Conservation (phyloP, 2,113 vertebrate species). For the Mus spicilegus region DNA sequence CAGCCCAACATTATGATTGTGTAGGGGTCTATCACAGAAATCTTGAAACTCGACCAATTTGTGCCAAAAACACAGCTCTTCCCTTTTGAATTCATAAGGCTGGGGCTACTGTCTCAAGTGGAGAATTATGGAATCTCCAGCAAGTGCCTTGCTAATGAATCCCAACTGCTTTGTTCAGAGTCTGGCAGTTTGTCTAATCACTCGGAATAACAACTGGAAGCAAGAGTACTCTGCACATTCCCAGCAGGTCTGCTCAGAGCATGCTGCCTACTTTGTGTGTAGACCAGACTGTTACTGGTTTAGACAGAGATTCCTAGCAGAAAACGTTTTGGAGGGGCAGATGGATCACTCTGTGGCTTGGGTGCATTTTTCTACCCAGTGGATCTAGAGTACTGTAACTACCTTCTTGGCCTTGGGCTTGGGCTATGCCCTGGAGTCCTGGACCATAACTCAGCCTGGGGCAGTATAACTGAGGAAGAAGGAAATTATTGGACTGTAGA, state of each 20-base stretch:
- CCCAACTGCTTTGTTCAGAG: slow-evolving; percentile 15
- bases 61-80: slow-evolving; percentile 82
- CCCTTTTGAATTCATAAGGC: slow-evolving; percentile 74
- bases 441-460: not conserved
- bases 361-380: slow-evolving; percentile 23
- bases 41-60: slow-evolving; percentile 82
- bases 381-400: not conserved
- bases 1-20: slow-evolving; percentile 72
- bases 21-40: slow-evolving; percentile 85
- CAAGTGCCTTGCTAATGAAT: slow-evolving; percentile 77
- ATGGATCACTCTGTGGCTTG: slow-evolving; percentile 52
- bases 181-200: slow-evolving; percentile 72
- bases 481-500: not conserved
- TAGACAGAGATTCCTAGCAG: slow-evolving; percentile 54
- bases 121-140: slow-evolving; percentile 66
- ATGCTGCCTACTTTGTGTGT: slow-evolving; percentile 61
- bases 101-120: slow-evolving; percentile 79
- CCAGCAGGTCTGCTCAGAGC: slow-evolving; percentile 76
- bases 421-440: not conserved
- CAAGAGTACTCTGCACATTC: slow-evolving; percentile 67
- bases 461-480: not conserved
- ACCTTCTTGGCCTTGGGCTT: not conserved
- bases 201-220: slow-evolving; percentile 75
- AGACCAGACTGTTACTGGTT: slow-evolving; percentile 70
- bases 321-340: slow-evolving; percentile 26